Percentiles rank a stretch among this genome's conserved stretches.
These are phyloP conservation scores for Petrophora chlorosata DNA, from an alignment of 2,888 invertebrate species.

Conservation along the genomic window DNA sequence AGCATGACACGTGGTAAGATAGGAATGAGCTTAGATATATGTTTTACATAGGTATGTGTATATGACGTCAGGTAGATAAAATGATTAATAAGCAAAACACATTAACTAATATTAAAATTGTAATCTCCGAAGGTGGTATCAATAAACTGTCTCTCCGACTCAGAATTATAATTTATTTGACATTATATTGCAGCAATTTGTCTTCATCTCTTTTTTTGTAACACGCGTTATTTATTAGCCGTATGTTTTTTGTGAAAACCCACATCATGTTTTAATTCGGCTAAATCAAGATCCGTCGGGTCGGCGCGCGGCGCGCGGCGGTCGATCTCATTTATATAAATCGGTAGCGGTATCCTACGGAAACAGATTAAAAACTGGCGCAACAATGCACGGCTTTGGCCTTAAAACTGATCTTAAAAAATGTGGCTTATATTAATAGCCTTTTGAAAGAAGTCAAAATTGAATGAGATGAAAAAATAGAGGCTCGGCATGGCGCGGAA, in stretches of 20 bases:
- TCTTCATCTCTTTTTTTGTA: conserved; percentile 72
- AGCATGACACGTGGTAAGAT: too few species aligned
- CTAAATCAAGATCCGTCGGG: conserved; percentile 71
- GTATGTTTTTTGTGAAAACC: conserved; percentile 70
- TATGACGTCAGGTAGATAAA: conserved; percentile 9
- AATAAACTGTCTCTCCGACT: conserved; percentile 39
- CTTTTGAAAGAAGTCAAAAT: conserved; percentile 84
- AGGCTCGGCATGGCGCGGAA: conserved; percentile 72
- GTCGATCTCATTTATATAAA: conserved; percentile 76
- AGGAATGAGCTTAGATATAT: conserved; percentile 9
- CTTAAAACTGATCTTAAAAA: conserved; percentile 79
- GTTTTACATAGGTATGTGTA: conserved; percentile 14
- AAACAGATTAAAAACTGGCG: conserved; percentile 79
- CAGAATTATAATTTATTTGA: conserved; percentile 60
- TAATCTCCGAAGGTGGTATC: conserved; percentile 35
- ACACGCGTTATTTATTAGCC: conserved; percentile 77
- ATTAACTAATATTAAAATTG: conserved; percentile 33
- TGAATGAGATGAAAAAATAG: conserved; percentile 82
- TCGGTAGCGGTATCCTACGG: conserved; percentile 83
- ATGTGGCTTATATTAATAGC: conserved; percentile 83
- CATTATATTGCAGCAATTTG: conserved; percentile 70
- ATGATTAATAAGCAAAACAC: conserved; percentile 22
- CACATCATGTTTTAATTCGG: conserved; percentile 79
- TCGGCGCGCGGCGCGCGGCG: conserved; percentile 10
- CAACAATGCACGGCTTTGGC: conserved; percentile 77